Evolutionary conservation across 2,113 vertebrate genomes (phyloP).

Genomic region (Spheniscus mendiculus): DNA sequence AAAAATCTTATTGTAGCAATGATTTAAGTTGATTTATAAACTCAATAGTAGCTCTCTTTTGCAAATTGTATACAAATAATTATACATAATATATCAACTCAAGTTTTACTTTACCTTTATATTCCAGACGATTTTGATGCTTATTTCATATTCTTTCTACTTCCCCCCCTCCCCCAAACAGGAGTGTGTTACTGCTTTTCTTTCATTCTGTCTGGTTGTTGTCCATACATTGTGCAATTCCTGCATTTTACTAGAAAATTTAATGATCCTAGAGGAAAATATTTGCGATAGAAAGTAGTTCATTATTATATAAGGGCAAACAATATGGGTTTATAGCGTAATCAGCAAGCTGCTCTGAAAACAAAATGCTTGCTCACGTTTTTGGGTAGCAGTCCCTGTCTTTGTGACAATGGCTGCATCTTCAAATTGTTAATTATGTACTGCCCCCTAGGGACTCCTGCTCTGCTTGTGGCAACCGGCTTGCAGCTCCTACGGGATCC

Average conservation of each 20-base stretch:
- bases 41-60: background rate
- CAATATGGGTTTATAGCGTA: background rate
- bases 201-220: background rate
- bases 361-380: constrained; percentile 1
- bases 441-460: constrained; percentile 75
- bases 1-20: background rate
- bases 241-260: background rate
- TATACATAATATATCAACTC: background rate
- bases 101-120: background rate
- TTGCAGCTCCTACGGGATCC: constrained; percentile 22
- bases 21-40: background rate
- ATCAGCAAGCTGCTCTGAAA: background rate
- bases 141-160: background rate
- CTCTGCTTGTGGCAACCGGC: constrained; percentile 43
- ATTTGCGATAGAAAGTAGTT: background rate
- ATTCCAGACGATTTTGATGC: background rate
- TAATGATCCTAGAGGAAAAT: background rate
- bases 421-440: constrained; percentile 64
- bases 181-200: background rate
- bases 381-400: background rate
- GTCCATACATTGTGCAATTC: background rate
- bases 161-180: background rate
- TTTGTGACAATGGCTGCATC: constrained; percentile 33
- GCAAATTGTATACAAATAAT: background rate
- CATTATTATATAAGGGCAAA: background rate